Evolutionary conservation across 2,888 invertebrate genomes (phyloP).

Genomic region (Himalopsyche kuldschensis): DNA sequence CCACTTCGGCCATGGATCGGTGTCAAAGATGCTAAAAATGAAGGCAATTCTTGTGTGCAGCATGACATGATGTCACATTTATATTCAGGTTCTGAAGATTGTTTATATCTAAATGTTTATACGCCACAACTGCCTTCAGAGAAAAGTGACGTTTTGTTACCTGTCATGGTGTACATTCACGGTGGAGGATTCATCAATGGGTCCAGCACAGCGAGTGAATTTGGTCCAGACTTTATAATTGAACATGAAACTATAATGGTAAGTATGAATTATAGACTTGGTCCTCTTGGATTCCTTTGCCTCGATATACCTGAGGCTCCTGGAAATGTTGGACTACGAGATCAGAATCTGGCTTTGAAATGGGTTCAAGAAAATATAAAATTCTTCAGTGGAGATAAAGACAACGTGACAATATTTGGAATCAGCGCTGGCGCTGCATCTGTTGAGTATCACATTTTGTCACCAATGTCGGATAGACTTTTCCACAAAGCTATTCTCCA

Average conservation of each 20-base stretch:
- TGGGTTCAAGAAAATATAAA: conserved; percentile 32
- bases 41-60: conserved; percentile 40
- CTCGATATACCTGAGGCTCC: conserved; percentile 25
- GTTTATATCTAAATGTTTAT: conserved; percentile 41
- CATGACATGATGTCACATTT: neutral
- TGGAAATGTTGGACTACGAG: conserved; percentile 31
- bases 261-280: conserved; percentile 43
- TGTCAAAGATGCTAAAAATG: conserved; percentile 49
- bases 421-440: conserved; percentile 32
- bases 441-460: conserved; percentile 27
- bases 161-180: conserved; percentile 41
- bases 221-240: conserved; percentile 42
- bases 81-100: conserved; percentile 40
- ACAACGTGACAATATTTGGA: conserved; percentile 32
- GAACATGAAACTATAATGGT: conserved; percentile 41
- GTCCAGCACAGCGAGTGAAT: conserved; percentile 32
- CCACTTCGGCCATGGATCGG: conserved; percentile 45
- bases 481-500: conserved; percentile 31
- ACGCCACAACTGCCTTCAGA: conserved; percentile 31
- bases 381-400: conserved; percentile 25
- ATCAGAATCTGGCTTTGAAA: conserved; percentile 29
- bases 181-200: conserved; percentile 43
- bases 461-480: conserved; percentile 23
- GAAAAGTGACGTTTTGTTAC: neutral
- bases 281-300: conserved; percentile 41